These are phyloP conservation scores for Frankliniella intonsa DNA, from an alignment of 2,888 invertebrate species.

Conservation along the genomic window DNA sequence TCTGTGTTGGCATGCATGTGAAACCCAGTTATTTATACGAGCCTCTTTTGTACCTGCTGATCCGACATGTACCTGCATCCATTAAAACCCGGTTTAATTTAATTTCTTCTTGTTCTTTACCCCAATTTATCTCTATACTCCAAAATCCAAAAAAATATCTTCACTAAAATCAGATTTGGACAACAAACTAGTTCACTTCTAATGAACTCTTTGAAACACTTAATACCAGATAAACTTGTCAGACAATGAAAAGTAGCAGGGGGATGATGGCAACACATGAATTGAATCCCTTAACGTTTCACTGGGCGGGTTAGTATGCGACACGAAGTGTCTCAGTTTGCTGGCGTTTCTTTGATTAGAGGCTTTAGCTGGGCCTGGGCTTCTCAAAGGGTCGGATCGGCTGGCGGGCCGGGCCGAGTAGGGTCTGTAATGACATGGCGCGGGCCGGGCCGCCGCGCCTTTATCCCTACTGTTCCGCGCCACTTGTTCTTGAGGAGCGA, in stretches of 20 bases:
- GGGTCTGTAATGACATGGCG: background rate
- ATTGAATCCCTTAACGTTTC: too few relatives aligned
- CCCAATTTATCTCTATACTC: background rate
- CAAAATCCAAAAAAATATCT: background rate
- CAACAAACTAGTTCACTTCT: background rate
- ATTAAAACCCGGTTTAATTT: slow-evolving; percentile 23
- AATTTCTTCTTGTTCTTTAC: background rate
- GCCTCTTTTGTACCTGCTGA: slow-evolving; percentile 24
- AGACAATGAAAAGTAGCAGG: too few relatives aligned
- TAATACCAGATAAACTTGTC: too few relatives aligned
- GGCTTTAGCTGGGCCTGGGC: background rate
- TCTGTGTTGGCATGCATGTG: background rate
- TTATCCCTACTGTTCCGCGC: background rate
- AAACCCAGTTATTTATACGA: background rate
- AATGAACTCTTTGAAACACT: too few relatives aligned
- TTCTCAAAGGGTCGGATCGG: background rate
- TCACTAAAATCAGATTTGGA: background rate
- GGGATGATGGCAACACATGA: too few relatives aligned
- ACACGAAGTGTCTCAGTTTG: too few relatives aligned
- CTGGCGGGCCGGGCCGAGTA: background rate
- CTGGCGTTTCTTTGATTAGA: background rate
- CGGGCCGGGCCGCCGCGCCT: background rate
- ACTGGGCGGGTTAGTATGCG: too few relatives aligned
- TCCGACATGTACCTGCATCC: slow-evolving; percentile 12
- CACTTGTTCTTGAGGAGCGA: background rate